Conservation (phyloP, 2,888 invertebrate species). For the Megalurothrips usitatus region DNA sequence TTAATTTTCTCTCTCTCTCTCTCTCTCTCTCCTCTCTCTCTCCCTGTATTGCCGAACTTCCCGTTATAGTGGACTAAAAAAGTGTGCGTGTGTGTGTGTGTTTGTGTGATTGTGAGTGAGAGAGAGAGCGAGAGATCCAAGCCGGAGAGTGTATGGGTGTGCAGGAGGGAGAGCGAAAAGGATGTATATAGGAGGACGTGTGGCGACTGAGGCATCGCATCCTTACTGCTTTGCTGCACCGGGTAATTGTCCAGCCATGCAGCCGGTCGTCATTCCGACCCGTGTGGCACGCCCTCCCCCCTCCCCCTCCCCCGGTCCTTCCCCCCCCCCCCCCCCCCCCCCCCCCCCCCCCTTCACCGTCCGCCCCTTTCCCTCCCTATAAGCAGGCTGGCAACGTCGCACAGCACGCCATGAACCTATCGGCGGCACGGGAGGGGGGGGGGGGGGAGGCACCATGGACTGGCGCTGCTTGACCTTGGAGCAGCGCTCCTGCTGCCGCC, state of each 20-base stretch:
- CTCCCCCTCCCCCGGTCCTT: background rate
- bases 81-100: background rate
- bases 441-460: background rate
- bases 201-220: background rate
- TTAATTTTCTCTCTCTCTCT: constrained; percentile 18
- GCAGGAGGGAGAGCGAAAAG: background rate
- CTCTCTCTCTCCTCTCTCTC: constrained; percentile 18
- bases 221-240: constrained; percentile 22
- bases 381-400: background rate
- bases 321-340: background rate
- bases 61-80: background rate
- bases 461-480: background rate
- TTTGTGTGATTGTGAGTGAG: background rate
- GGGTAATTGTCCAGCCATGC: constrained; percentile 17
- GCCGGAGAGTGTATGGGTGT: background rate
- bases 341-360: background rate
- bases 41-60: background rate
- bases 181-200: background rate
- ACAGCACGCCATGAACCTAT: background rate
- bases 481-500: background rate
- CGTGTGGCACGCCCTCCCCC: background rate
- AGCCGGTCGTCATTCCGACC: background rate
- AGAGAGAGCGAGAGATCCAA: background rate
- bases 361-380: background rate
- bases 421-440: background rate